Evolutionary conservation across 2,888 invertebrate species (phyloP), one percentile per base, ranked within the genome.

Genomic region (Stenoptilia bipunctidactyla): DNA sequence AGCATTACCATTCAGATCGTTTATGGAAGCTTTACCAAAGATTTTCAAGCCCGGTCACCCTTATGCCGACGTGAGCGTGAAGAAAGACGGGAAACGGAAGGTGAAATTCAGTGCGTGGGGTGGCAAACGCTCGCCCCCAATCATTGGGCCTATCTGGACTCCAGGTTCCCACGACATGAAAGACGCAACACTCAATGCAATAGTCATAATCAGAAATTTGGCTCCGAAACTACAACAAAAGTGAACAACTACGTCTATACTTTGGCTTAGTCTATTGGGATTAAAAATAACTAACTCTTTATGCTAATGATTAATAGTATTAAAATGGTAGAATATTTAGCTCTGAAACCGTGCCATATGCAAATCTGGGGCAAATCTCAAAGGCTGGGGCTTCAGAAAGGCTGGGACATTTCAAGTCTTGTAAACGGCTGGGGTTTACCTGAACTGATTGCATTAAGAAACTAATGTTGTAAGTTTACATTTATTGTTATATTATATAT

Each of bases 21-120:
- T 69, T 12, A 44, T 74, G 36, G 74, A 75, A 33, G 51, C 63
- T 1, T 41, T 72, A 13, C 71, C 74, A 2, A 68, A 61, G 43
- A 42, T 66, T 1, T 83, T 63, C 46, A 80, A 74, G 40, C 66
- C 66, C 8, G 82, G 82, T 0, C 82, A 79, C 45, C 71, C 80
- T 0, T 83, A 80, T 44, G 47, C 56, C 3, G 72, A 77, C 27
- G 64, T 80, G 1, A 65, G 69, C 38, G 53, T 80, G 42, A 82
- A 77, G 49, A 80, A 73, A 40, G 79, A 82, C 42, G 82, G 80
- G 0, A 83, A 82, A 48, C 61, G 82, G 52, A 82, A 82, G 58
- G 74, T 80, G 3, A 82, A 82, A 44, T 83, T 83, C 40, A 83
- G 82, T 46, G 72, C 76, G 13, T 82, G 83, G 83, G 82, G 82